phyloP scores from a whole-genome alignment of 1,140 invertebrate genomes.

The Euwallacea fornicatus region DNA sequence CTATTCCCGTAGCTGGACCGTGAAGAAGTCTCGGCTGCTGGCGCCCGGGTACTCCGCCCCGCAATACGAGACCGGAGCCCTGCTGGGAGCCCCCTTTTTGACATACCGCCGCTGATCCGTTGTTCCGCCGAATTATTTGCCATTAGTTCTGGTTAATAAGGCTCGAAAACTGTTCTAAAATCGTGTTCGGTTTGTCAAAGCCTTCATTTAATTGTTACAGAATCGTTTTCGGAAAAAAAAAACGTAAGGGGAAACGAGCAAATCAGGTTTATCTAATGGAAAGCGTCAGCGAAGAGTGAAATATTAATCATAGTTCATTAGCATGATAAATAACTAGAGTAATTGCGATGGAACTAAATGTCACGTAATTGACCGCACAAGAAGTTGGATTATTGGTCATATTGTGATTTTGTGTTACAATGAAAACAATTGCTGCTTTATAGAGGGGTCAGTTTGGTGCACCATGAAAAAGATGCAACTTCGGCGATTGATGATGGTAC shows the following conservation, averaged over 20 bases:
- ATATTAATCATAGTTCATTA: conserved; percentile 8
- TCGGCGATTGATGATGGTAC: too few relatives aligned
- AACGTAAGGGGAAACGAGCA: not conserved
- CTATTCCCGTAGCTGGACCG: conserved; percentile 40
- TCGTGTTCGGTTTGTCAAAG: not conserved
- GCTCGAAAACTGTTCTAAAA: not conserved
- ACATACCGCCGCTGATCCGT: conserved; percentile 5
- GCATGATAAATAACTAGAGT: not conserved
- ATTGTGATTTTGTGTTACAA: not conserved
- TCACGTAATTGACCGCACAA: conserved; percentile 1
- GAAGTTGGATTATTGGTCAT: not conserved
- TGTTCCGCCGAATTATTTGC: conserved; percentile 36
- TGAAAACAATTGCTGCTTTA: too few relatives aligned
- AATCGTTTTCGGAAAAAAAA: not conserved
- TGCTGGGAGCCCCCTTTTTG: conserved; percentile 19
- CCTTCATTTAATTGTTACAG: not conserved
- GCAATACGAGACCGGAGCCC: conserved; percentile 42
- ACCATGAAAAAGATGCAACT: too few relatives aligned
- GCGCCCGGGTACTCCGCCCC: conserved; percentile 46
- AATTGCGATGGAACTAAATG: conserved; percentile 3
- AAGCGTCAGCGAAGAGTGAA: not conserved
- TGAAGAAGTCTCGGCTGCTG: conserved; percentile 38
- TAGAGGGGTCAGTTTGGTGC: too few relatives aligned
- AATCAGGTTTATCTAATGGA: not conserved
- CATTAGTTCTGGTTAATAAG: conserved; percentile 31